Percentiles rank a stretch among this genome's conserved stretches.
Conservation (phyloP, 2,797 vertebrate species). For the Jordanella pulchra region DNA sequence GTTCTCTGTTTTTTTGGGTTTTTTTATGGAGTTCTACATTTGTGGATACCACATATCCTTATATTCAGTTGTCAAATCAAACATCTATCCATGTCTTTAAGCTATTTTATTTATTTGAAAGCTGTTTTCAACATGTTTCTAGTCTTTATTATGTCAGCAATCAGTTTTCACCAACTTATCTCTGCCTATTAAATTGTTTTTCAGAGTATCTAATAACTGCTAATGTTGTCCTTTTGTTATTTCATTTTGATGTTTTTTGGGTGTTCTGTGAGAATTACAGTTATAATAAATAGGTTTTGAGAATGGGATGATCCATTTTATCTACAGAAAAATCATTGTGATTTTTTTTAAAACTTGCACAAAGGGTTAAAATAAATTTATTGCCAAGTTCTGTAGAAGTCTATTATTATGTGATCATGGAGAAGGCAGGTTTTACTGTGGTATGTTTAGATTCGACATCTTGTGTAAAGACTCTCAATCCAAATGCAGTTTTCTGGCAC, state of each 20-base stretch:
- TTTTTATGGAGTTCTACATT: slow-evolving; percentile 40
- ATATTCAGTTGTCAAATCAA: slow-evolving; percentile 22
- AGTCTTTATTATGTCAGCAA: slow-evolving; percentile 19
- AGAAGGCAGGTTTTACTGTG: neutral
- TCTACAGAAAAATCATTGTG: neutral
- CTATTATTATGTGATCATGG: neutral
- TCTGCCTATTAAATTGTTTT: slow-evolving; percentile 9
- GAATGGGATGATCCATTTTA: slow-evolving; percentile 6
- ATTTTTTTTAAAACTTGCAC: neutral
- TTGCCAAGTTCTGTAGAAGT: neutral
- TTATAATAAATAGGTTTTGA: slow-evolving; percentile 34
- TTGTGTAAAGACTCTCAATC: no score
- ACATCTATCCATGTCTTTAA: slow-evolving; percentile 9
- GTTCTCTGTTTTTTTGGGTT: slow-evolving; percentile 16
- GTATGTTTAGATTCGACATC: no score
- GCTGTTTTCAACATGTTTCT: slow-evolving; percentile 10
- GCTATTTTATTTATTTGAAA: slow-evolving; percentile 59
- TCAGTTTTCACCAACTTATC: slow-evolving; percentile 4
- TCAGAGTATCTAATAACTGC: slow-evolving; percentile 34
- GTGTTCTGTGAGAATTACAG: slow-evolving; percentile 33
- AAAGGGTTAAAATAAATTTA: neutral
- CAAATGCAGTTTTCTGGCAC: no score
- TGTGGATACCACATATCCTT: slow-evolving; percentile 30
- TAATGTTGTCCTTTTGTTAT: slow-evolving; percentile 11
- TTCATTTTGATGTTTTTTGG: slow-evolving; percentile 22